A percentile compares a stretch with the other conserved stretches of the same genome.
These are phyloP conservation scores for Luscinia luscinia DNA, from an alignment of 2,797 vertebrate genomes.

Conservation along the genomic window DNA sequence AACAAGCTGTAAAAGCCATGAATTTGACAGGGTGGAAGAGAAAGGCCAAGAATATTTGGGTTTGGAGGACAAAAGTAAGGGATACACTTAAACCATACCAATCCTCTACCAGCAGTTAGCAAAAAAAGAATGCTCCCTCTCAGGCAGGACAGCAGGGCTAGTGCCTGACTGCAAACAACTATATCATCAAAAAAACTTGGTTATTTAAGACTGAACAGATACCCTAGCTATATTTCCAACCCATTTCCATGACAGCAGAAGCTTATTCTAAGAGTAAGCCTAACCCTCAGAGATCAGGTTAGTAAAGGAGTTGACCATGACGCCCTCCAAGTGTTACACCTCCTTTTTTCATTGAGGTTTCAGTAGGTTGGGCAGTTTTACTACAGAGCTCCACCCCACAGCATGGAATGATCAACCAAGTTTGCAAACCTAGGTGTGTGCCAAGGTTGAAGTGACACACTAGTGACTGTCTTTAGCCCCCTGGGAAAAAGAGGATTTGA, in stretches of 20 bases:
- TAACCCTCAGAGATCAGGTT: not conserved
- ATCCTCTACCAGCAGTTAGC: not conserved
- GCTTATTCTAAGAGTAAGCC: not conserved
- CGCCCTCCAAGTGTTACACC: not conserved
- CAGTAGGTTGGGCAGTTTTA: not conserved
- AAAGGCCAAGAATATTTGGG: not conserved
- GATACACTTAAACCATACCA: not conserved
- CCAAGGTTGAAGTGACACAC: conserved; percentile 26
- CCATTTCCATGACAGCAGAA: not conserved
- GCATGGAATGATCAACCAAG: not conserved
- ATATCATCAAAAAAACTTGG: not conserved
- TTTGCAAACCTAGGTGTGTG: not conserved
- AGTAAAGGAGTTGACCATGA: not conserved
- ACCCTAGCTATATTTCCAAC: not conserved
- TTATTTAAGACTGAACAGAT: not conserved
- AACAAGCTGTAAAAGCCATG: not conserved
- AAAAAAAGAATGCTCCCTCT: not conserved
- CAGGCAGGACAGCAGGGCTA: not conserved
- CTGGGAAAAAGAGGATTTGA: conserved; percentile 15
- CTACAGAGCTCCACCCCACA: not conserved
- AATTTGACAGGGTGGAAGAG: not conserved
- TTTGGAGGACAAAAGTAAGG: not conserved
- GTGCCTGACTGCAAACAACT: not conserved
- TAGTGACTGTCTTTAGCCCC: not conserved
- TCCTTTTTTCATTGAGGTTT: not conserved